phyloP scores from a whole-genome alignment of 2,888 invertebrate species.

The Stenichneumon culpator region DNA sequence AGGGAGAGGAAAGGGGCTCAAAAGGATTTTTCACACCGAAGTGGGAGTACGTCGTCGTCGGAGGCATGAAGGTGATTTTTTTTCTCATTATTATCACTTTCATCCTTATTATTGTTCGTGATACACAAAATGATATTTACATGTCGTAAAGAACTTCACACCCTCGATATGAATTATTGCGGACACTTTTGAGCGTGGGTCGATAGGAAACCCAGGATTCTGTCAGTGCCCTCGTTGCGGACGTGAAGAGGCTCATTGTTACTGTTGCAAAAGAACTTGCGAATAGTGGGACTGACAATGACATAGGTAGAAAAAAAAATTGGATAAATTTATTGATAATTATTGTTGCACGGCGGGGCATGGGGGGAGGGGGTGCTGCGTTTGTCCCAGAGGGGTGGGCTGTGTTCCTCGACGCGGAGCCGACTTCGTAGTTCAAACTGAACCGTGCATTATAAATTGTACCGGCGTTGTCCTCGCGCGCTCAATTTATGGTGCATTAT shows the following conservation, averaged over 20 bases:
- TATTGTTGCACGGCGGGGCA: slow-evolving; percentile 46
- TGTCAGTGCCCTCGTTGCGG: slow-evolving; percentile 23
- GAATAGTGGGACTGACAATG: slow-evolving; percentile 39
- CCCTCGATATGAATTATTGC: slow-evolving; percentile 38
- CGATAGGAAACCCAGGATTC: slow-evolving; percentile 31
- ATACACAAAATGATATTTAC: neutral
- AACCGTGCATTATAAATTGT: slow-evolving; percentile 56
- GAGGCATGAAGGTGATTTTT: slow-evolving; percentile 61
- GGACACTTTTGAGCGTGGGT: slow-evolving; percentile 38
- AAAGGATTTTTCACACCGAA: slow-evolving; percentile 37
- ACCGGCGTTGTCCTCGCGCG: slow-evolving; percentile 49
- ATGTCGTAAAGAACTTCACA: slow-evolving; percentile 16
- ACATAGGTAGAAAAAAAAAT: slow-evolving; percentile 37
- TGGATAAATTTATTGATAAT: slow-evolving; percentile 66
- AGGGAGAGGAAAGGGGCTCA: neutral
- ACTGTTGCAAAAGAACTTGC: slow-evolving; percentile 17
- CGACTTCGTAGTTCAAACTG: slow-evolving; percentile 42
- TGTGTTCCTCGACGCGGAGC: neutral
- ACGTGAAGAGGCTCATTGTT: slow-evolving; percentile 25
- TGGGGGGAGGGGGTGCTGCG: slow-evolving; percentile 44
- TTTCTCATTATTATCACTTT: neutral
- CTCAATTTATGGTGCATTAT: slow-evolving; percentile 69
- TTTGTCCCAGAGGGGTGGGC: slow-evolving; percentile 32
- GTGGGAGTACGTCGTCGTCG: slow-evolving; percentile 6
- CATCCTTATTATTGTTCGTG: neutral